phyloP scores from a whole-genome alignment of 2,888 invertebrate genomes.

The Matsumyia berberina region DNA sequence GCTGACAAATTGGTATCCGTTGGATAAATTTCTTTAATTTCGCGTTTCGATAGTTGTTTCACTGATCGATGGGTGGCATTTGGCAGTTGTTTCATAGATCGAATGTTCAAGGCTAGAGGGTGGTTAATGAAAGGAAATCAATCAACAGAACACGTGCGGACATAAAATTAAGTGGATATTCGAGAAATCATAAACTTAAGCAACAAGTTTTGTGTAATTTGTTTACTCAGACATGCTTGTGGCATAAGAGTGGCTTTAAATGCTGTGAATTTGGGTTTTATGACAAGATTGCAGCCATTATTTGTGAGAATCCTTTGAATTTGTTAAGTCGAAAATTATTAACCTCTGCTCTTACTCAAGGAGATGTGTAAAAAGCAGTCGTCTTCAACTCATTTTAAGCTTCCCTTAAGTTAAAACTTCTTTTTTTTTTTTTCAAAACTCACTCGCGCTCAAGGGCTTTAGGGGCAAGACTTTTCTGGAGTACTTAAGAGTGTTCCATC shows the following conservation, averaged over 20 bases:
- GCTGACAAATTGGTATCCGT: conserved; percentile 40
- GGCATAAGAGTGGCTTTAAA: background rate
- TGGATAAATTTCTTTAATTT: conserved; percentile 32
- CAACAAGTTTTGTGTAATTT: background rate
- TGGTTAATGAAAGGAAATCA: conserved; percentile 20
- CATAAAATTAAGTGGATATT: background rate
- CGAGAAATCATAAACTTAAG: background rate
- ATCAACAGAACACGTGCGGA: conserved; percentile 11
- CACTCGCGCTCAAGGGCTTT: too few species aligned
- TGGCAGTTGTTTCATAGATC: background rate
- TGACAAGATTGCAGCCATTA: too few species aligned
- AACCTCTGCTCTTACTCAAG: too few species aligned
- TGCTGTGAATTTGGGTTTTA: background rate
- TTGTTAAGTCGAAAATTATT: too few species aligned
- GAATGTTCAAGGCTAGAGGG: conserved; percentile 32
- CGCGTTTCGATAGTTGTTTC: conserved; percentile 3
- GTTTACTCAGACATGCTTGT: background rate
- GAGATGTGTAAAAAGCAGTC: too few species aligned
- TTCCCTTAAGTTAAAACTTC: too few species aligned
- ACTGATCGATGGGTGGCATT: background rate
- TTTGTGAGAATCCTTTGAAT: too few species aligned
- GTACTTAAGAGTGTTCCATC: too few species aligned
- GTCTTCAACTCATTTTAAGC: too few species aligned
- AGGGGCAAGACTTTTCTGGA: too few species aligned
- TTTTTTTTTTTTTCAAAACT: too few species aligned